These are phyloP conservation scores for Dasypolia templi DNA, from an alignment of 2,888 invertebrate genomes.

Conservation along the genomic window DNA sequence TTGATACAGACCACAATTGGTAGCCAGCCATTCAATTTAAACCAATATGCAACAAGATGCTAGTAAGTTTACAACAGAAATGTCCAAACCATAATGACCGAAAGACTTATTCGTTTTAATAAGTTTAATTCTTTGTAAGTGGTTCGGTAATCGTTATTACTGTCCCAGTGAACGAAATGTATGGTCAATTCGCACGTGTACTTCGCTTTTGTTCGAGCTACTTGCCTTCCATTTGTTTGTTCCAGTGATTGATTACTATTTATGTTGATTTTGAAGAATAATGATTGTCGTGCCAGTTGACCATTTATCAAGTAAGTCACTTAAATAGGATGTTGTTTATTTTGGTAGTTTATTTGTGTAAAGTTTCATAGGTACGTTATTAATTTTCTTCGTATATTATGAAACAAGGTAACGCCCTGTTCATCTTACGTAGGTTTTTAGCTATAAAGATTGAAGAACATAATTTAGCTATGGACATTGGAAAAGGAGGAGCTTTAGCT, in stretches of 20 bases:
- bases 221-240: conserved; percentile 33
- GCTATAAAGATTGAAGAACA: no score
- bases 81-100: conserved; percentile 15
- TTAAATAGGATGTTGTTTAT: conserved; percentile 7
- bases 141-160: conserved; percentile 30
- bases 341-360: background rate
- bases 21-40: no score
- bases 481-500: background rate
- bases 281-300: conserved; percentile 30
- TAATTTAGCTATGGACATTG: background rate
- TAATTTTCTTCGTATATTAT: background rate
- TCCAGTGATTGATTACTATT: conserved; percentile 26
- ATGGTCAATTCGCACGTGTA: conserved; percentile 26
- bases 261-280: conserved; percentile 29
- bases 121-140: conserved; percentile 46
- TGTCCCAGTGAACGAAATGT: conserved; percentile 12
- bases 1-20: background rate
- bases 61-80: background rate
- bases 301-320: conserved; percentile 33
- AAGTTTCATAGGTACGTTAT: no score
- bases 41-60: background rate
- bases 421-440: background rate
- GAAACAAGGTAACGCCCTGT: background rate
- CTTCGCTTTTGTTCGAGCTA: conserved; percentile 37
- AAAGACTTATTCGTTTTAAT: conserved; percentile 53